Evolutionary conservation across 1,140 invertebrate species (phyloP).

Genomic region (Meloidogyne exigua): DNA sequence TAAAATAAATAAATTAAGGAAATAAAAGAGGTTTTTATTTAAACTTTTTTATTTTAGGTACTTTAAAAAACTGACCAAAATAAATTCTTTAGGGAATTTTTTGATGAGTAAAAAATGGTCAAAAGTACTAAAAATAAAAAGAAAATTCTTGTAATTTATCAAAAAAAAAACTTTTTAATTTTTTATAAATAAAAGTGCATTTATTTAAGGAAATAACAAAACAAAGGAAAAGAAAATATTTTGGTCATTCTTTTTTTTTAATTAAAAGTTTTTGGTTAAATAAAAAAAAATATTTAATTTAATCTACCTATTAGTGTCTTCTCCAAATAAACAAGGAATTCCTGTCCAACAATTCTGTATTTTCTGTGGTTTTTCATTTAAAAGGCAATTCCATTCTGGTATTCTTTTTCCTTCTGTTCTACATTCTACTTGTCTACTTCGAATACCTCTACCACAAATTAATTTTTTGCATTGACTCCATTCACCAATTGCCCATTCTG

Average conservation of each 20-base stretch:
- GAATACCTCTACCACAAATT: conserved; percentile 67
- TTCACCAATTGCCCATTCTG: conserved; percentile 34
- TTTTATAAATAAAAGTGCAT: neutral
- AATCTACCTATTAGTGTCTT: conserved; percentile 26
- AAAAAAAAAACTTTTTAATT: neutral
- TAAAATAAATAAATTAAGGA: too few relatives aligned
- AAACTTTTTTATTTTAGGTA: too few relatives aligned
- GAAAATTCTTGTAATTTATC: neutral
- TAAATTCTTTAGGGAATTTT: neutral
- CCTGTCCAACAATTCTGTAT: conserved; percentile 42
- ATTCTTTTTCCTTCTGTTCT: conserved; percentile 24
- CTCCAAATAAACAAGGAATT: conserved; percentile 60
- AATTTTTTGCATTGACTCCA: conserved; percentile 65
- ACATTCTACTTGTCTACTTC: conserved; percentile 61
- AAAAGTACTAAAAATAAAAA: neutral
- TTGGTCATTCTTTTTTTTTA: too few relatives aligned
- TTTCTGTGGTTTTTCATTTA: conserved; percentile 25
- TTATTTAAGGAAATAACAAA: too few relatives aligned
- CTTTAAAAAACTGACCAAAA: neutral
- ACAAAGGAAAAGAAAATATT: too few relatives aligned
- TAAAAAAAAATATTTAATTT: too few relatives aligned
- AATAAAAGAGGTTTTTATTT: too few relatives aligned
- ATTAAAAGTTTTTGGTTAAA: too few relatives aligned
- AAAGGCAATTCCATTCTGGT: conserved; percentile 17
- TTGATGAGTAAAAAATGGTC: neutral